phyloP scores from a whole-genome alignment of 1,140 invertebrate genomes.

The Eumeta japonica region DNA sequence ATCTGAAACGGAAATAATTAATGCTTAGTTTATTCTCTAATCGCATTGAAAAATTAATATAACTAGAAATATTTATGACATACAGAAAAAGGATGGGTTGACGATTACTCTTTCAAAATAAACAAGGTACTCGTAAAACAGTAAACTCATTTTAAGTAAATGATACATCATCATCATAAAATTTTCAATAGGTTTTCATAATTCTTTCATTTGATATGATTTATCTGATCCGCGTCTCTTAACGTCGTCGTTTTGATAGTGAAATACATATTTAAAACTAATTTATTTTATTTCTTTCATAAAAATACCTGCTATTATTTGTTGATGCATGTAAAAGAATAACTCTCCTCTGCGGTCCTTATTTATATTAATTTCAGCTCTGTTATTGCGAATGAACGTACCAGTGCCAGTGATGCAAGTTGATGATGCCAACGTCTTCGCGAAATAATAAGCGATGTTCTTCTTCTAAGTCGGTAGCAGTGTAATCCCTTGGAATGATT shows the following conservation, averaged over 20 bases:
- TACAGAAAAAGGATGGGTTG: neutral
- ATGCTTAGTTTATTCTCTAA: no score
- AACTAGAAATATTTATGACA: conserved; percentile 7
- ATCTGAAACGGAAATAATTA: conserved; percentile 38
- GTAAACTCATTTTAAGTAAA: no score
- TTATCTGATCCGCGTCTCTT: no score
- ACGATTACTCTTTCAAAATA: neutral
- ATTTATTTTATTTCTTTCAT: neutral
- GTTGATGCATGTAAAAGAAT: conserved; percentile 75
- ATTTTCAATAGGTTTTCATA: no score
- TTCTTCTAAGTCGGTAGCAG: conserved; percentile 64
- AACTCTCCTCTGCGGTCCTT: conserved; percentile 71
- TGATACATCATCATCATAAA: no score
- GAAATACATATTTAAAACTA: no score
- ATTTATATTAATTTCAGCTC: conserved; percentile 50
- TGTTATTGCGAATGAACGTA: conserved; percentile 61
- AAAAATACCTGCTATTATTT: conserved; percentile 57
- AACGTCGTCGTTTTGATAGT: no score
- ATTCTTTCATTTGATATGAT: no score
- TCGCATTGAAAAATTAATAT: no score
- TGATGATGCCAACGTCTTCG: conserved; percentile 65
- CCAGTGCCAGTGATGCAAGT: conserved; percentile 75
- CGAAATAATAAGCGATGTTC: conserved; percentile 69
- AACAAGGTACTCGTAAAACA: no score
- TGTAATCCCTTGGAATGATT: conserved; percentile 65